Percentiles rank a stretch among this genome's conserved stretches.
Conservation (phyloP, 1,140 invertebrate species). For the Drosophila seguyi region DNA sequence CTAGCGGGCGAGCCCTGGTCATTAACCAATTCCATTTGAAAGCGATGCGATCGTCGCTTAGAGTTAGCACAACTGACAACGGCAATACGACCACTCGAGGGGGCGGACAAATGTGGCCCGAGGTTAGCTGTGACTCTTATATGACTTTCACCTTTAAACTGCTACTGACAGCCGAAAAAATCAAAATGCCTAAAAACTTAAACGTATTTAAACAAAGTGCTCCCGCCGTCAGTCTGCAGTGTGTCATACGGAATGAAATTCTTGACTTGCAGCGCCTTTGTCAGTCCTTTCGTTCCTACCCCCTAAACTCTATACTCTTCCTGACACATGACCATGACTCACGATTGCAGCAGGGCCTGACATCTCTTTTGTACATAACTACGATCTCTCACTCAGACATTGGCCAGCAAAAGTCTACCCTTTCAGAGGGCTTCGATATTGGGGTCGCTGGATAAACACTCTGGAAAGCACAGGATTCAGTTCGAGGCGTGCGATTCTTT, state of each 20-base stretch:
- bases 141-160: constrained; percentile 72
- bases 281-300: not conserved
- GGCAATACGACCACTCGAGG: not conserved
- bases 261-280: not conserved
- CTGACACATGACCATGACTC: constrained; percentile 52
- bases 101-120: constrained; percentile 17
- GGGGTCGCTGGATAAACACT: constrained; percentile 12
- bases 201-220: constrained; percentile 39
- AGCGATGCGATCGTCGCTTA: constrained; percentile 40
- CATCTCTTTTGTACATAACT: constrained; percentile 13
- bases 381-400: constrained; percentile 20
- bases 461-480: not conserved
- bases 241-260: constrained; percentile 4
- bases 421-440: not conserved
- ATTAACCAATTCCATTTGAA: constrained; percentile 76
- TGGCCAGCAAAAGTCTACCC: constrained; percentile 14
- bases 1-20: constrained; percentile 22
- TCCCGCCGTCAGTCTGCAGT: constrained; percentile 13
- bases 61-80: constrained; percentile 21
- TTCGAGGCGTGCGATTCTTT: constrained; percentile 5
- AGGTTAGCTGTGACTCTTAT: constrained; percentile 26
- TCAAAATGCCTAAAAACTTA: constrained; percentile 41
- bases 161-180: not conserved
- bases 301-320: not conserved
- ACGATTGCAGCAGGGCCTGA: constrained; percentile 34